These are phyloP conservation scores for Hemibates koningsi DNA, from an alignment of 2,113 vertebrate species.

Conservation along the genomic window DNA sequence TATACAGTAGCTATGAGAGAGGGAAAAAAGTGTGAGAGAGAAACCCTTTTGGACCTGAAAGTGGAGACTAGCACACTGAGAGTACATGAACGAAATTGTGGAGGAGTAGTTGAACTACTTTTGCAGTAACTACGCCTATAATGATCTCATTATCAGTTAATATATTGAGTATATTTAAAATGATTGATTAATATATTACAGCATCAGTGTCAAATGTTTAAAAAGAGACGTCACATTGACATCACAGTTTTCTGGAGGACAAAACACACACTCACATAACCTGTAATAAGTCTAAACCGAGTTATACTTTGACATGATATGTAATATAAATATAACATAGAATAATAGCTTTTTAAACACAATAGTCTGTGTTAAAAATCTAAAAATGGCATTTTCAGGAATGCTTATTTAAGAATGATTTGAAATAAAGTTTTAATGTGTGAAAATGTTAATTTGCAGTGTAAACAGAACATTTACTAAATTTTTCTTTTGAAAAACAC, in stretches of 20 bases:
- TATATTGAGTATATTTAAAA: neutral
- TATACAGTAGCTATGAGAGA: conserved; percentile 47
- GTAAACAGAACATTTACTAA: neutral
- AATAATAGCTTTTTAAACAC: neutral
- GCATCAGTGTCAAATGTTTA: neutral
- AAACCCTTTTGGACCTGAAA: neutral
- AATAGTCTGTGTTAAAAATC: neutral
- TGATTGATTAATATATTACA: neutral
- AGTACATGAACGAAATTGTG: neutral
- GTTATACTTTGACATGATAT: neutral
- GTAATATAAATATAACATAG: neutral
- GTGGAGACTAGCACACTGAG: neutral
- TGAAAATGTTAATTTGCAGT: neutral
- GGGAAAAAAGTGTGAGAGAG: neutral
- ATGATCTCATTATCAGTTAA: neutral
- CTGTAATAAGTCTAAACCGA: neutral
- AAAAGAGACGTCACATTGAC: neutral
- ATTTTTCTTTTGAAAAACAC: neutral
- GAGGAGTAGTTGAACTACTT: neutral
- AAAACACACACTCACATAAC: neutral
- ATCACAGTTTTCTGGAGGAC: neutral
- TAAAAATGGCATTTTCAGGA: neutral
- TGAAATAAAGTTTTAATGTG: neutral
- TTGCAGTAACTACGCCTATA: neutral
- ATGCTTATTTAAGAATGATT: neutral